Percentiles rank a stretch among this genome's conserved stretches.
These are phyloP conservation scores for Helogale parvula DNA, from an alignment of 2,113 vertebrate genomes.

Conservation along the genomic window DNA sequence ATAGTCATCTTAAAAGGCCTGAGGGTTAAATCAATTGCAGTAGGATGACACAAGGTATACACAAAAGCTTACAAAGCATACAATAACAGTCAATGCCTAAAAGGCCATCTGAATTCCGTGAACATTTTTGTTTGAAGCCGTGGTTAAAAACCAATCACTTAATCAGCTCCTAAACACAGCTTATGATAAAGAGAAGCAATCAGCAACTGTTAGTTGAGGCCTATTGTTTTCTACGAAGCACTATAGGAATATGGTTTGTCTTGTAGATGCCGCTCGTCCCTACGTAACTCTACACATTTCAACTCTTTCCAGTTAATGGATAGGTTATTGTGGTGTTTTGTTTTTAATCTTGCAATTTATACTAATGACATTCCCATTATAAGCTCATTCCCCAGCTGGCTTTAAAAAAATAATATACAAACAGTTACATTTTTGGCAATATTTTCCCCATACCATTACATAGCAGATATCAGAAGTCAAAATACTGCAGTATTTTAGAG, in stretches of 20 bases:
- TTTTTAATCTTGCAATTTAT: slow-evolving; percentile 52
- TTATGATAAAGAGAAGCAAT: slow-evolving; percentile 60
- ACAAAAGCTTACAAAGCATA: slow-evolving; percentile 57
- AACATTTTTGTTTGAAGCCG: slow-evolving; percentile 55
- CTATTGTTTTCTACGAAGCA: slow-evolving; percentile 58
- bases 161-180: background rate
- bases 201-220: slow-evolving; percentile 25
- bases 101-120: slow-evolving; percentile 34
- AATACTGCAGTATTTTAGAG: slow-evolving; percentile 40
- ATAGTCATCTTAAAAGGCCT: background rate
- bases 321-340: slow-evolving; percentile 35
- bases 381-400: slow-evolving; percentile 53
- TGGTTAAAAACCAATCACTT: slow-evolving; percentile 54
- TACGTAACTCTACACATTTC: slow-evolving; percentile 30
- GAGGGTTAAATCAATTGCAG: slow-evolving; percentile 55
- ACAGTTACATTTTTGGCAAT: slow-evolving; percentile 51
- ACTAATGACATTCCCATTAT: slow-evolving; percentile 34
- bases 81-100: slow-evolving; percentile 53
- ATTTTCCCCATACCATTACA: slow-evolving; percentile 55
- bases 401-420: slow-evolving; percentile 15
- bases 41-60: background rate
- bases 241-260: slow-evolving; percentile 15
- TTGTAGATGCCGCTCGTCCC: background rate
- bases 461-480: slow-evolving; percentile 65
- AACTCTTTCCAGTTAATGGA: slow-evolving; percentile 54